Percentiles rank a stretch among this genome's conserved stretches.
Evolutionary conservation across 1,140 invertebrate species (phyloP).

Genomic region (Plutomurus gul): DNA sequence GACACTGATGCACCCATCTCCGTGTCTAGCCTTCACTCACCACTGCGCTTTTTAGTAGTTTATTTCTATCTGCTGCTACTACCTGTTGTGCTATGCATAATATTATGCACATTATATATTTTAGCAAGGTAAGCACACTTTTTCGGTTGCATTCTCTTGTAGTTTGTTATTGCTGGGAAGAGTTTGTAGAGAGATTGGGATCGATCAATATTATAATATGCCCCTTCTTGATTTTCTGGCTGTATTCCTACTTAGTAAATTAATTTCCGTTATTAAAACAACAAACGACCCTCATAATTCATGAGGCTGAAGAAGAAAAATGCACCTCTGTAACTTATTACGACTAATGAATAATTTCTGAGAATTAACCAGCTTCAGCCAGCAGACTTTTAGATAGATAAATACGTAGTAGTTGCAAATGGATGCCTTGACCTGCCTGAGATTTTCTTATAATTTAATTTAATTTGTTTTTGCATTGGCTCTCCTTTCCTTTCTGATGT

Average conservation of each 20-base stretch:
- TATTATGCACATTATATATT: no score
- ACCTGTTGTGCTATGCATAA: no score
- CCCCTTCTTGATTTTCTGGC: not conserved
- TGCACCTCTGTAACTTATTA: not conserved
- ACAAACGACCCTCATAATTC: not conserved
- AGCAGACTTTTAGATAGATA: no score
- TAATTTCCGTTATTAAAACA: not conserved
- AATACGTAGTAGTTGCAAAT: no score
- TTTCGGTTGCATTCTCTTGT: no score
- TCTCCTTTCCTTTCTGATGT: conserved; percentile 26
- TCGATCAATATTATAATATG: no score
- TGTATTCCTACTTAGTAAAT: not conserved
- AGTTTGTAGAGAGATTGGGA: no score
- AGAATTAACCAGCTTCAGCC: not conserved
- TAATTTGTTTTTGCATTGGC: conserved; percentile 18
- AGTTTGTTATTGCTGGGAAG: no score
- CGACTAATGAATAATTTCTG: not conserved
- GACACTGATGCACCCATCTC: not conserved
- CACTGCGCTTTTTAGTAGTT: no score
- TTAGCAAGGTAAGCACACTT: no score
- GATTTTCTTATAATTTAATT: conserved; percentile 29
- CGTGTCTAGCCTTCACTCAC: no score
- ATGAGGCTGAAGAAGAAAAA: not conserved
- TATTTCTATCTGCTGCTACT: no score
- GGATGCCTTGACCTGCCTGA: conserved; percentile 24